Evolutionary conservation across 1,140 invertebrate genomes (phyloP).

Genomic region (Platyscapa corneri): DNA sequence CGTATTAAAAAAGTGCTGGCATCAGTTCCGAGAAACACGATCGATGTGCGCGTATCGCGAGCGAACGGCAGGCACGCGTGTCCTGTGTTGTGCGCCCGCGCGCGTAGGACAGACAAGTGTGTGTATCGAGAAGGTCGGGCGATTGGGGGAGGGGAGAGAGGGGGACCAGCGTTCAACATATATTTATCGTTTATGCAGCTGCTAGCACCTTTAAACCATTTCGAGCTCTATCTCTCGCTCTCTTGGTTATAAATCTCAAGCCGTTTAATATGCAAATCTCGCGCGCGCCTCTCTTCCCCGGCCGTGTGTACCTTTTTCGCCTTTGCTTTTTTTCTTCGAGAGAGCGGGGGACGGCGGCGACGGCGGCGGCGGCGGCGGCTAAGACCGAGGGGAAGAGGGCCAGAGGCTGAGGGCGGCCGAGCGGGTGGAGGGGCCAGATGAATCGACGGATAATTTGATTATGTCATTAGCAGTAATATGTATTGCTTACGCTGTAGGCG

Average conservation of each 20-base stretch:
- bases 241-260: slow-evolving; percentile 72
- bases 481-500: slow-evolving; percentile 12
- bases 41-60: slow-evolving; percentile 15
- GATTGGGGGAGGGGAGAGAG: slow-evolving; percentile 7
- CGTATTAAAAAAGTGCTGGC: slow-evolving; percentile 1
- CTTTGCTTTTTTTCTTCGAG: slow-evolving; percentile 14
- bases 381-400: neutral
- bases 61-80: slow-evolving; percentile 17
- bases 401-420: no score
- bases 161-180: slow-evolving; percentile 41
- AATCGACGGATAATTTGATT: slow-evolving; percentile 52
- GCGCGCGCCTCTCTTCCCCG: neutral
- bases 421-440: neutral
- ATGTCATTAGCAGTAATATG: slow-evolving; percentile 48
- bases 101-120: neutral
- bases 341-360: neutral
- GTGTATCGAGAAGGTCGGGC: neutral
- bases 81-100: neutral
- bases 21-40: slow-evolving; percentile 36
- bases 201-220: slow-evolving; percentile 60
- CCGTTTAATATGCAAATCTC: slow-evolving; percentile 75
- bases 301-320: neutral
- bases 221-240: slow-evolving; percentile 52
- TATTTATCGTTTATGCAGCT: slow-evolving; percentile 62
- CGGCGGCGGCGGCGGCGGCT: neutral